phyloP scores from a whole-genome alignment of 2,797 vertebrate genomes.

The Phataginus tricuspis region DNA sequence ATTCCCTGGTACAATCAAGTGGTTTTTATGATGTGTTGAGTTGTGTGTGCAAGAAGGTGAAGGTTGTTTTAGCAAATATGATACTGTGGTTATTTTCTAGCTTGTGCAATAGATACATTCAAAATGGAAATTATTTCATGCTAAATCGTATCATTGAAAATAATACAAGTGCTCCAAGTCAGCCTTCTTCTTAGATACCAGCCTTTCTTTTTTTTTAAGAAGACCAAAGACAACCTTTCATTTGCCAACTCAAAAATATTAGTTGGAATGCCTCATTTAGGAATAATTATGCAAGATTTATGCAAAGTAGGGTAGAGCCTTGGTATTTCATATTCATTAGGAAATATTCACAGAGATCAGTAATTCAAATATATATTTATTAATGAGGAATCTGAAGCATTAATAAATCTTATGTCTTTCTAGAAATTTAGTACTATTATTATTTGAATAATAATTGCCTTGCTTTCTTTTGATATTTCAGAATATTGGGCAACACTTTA shows the following conservation, averaged over 20 bases:
- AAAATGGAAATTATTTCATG: background rate
- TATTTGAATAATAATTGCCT: background rate
- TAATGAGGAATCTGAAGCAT: background rate
- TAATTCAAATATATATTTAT: background rate
- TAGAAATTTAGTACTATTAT: background rate
- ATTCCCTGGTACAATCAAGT: background rate
- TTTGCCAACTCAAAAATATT: background rate
- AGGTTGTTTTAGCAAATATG: background rate
- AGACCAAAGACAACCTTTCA: background rate
- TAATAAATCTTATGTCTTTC: background rate
- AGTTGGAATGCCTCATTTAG: background rate
- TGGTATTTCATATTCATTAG: background rate
- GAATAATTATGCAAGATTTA: background rate
- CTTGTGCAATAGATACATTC: background rate
- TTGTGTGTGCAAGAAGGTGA: background rate
- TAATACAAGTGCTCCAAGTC: background rate
- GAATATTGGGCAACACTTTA: background rate
- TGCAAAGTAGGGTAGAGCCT: background rate
- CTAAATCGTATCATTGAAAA: background rate
- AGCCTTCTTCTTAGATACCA: background rate
- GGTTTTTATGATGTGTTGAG: background rate
- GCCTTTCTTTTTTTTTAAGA: background rate
- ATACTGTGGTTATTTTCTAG: background rate
- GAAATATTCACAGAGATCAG: background rate
- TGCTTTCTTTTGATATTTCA: background rate